Evolutionary conservation across 1,140 invertebrate genomes (phyloP).

Genomic region (Piezodorus guildinii): DNA sequence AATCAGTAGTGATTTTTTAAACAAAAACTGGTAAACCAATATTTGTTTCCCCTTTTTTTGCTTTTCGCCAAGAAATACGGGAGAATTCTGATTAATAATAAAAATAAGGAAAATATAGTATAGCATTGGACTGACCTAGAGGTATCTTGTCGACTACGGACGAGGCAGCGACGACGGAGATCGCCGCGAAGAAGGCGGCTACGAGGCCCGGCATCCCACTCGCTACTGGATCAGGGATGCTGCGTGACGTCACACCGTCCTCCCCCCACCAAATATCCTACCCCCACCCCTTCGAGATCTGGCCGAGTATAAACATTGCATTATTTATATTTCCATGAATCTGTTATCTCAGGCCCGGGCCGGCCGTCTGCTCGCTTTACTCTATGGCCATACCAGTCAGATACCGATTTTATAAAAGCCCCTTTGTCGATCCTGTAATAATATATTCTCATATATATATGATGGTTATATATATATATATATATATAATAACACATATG

Average conservation of each 20-base stretch:
- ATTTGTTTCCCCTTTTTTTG: too few species aligned
- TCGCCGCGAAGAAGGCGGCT: background rate
- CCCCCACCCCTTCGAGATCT: background rate
- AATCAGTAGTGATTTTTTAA: too few species aligned
- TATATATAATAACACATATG: too few species aligned
- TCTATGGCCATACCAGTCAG: too few species aligned
- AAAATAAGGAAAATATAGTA: background rate
- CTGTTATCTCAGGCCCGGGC: background rate
- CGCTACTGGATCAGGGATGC: background rate
- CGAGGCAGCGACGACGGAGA: slow-evolving; percentile 17
- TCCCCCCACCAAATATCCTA: background rate
- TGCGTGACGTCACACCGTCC: background rate
- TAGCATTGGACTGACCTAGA: slow-evolving; percentile 29
- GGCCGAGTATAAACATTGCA: slow-evolving; percentile 4
- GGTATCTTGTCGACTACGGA: slow-evolving; percentile 33
- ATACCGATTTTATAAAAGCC: too few species aligned
- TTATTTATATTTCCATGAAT: slow-evolving; percentile 8
- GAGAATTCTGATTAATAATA: background rate
- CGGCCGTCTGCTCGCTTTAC: too few species aligned
- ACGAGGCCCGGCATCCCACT: background rate
- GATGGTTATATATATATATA: too few species aligned
- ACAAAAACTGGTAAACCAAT: too few species aligned
- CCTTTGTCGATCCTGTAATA: too few species aligned
- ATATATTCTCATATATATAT: too few species aligned
- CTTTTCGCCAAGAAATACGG: too few species aligned